A percentile compares a stretch with the other conserved stretches of the same genome.
Evolutionary conservation across 2,797 vertebrate genomes (phyloP).

Genomic region (Protonibea diacanthus): DNA sequence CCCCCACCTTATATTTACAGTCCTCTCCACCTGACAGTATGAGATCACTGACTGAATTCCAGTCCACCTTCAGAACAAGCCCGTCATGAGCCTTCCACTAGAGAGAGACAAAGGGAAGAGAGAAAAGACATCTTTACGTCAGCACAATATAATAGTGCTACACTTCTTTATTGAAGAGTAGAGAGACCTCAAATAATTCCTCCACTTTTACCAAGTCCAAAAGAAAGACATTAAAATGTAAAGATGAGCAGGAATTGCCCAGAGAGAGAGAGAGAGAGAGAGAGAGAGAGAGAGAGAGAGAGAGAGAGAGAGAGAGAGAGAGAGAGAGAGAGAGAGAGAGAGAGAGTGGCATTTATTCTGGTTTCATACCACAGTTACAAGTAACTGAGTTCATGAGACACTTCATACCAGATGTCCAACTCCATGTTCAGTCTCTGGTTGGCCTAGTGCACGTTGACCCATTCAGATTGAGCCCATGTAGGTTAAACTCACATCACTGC

Average conservation of each 20-base stretch:
- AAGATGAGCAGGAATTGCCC: neutral
- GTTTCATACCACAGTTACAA: neutral
- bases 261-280: too few relatives aligned
- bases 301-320: too few relatives aligned
- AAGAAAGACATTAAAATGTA: neutral
- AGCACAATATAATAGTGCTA: slow-evolving; percentile 9
- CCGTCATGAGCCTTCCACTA: slow-evolving; percentile 99
- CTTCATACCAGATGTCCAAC: neutral
- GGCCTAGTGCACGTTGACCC: slow-evolving; percentile 6
- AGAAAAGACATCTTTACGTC: neutral
- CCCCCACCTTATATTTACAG: slow-evolving; percentile 95
- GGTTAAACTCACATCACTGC: slow-evolving; percentile 22
- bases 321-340: too few relatives aligned
- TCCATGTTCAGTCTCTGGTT: neutral
- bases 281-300: too few relatives aligned
- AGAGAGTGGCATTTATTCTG: slow-evolving; percentile 9
- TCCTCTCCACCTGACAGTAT: slow-evolving; percentile 97
- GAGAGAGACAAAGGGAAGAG: slow-evolving; percentile 52
- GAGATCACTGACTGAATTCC: slow-evolving; percentile 95
- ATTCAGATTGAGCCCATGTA: slow-evolving; percentile 14
- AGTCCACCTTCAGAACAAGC: slow-evolving; percentile 95
- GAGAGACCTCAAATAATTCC: neutral
- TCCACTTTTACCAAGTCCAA: neutral
- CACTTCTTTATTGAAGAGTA: neutral
- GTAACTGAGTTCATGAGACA: neutral